Conservation (phyloP, 2,888 invertebrate genomes). For the Orgyia antiqua region DNA sequence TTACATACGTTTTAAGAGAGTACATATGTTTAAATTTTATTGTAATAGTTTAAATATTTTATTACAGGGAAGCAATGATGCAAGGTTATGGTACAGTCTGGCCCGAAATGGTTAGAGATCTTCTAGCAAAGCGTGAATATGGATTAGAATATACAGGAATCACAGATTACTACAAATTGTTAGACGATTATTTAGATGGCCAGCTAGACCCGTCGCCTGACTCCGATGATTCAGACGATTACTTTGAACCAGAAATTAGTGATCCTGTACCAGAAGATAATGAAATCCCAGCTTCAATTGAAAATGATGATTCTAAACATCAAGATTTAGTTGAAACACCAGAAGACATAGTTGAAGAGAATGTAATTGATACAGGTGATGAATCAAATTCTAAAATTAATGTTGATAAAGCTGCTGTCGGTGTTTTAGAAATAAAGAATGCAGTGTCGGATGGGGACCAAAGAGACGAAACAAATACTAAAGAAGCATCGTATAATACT, state of each 20-base stretch:
- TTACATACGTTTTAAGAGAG: too few species aligned
- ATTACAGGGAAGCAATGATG: conserved; percentile 61
- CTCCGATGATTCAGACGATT: conserved; percentile 44
- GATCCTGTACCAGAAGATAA: conserved; percentile 43
- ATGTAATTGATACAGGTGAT: conserved; percentile 53
- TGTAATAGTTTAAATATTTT: too few species aligned
- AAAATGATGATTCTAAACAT: conserved; percentile 17
- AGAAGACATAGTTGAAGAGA: conserved; percentile 40
- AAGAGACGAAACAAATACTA: conserved; percentile 33
- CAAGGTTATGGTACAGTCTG: conserved; percentile 64
- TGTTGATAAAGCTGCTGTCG: conserved; percentile 65
- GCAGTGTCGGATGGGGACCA: conserved; percentile 50
- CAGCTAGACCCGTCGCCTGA: conserved; percentile 56
- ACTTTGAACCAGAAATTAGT: conserved; percentile 43
- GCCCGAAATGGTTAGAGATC: conserved; percentile 68
- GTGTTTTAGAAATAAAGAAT: conserved; percentile 65
- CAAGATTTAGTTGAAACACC: conserved; percentile 19
- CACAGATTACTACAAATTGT: conserved; percentile 73
- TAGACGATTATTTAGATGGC: conserved; percentile 74
- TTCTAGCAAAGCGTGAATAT: conserved; percentile 65
- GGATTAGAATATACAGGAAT: conserved; percentile 70
- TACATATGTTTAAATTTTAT: too few species aligned
- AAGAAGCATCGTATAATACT: conserved; percentile 65
- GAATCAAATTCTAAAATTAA: conserved; percentile 45
- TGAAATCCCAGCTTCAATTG: conserved; percentile 36